Base-by-base conservation (phyloP, 2,888 invertebrate species). In the Endomychus coccineus region DNA sequence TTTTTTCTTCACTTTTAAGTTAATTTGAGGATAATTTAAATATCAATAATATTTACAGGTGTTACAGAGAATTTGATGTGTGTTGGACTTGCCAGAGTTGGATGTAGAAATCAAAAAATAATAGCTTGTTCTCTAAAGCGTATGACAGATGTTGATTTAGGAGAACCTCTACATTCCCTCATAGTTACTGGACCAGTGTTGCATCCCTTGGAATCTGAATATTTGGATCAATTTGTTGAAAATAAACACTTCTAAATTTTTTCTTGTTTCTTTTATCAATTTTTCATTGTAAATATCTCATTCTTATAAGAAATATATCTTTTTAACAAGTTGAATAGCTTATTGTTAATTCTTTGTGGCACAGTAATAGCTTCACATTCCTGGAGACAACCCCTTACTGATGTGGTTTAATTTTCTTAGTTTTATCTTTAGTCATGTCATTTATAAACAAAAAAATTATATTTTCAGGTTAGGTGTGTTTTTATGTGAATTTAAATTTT, bases 191-290 rank as follows among this genome's bases (percentile, higher is more conserved):
- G 86, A 23, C 73, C 80, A 48, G 66, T 69, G 40, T 70, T 95
- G 62, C 97, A 98, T 74, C 91, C 92, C 6, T 66, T 97, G 19
- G 98, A 98, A 71, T 62, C 71, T 35, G 94, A 96, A 62, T 95
- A 87, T 75, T 67, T 97, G 37, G 66, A 72, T 48, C 80, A 82
- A 59, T 86, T 78, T 63, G 71, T 14, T n/a, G n/a, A n/a, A n/a
- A n/a, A n/a, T n/a, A n/a, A n/a, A n/a, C n/a, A n/a, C n/a, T 9
- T 25, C 19, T 19, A 19, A 19, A 19, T 19, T 19, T 7, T 19
- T n/a, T n/a, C n/a, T n/a, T n/a, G n/a, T 5, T 19, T 19, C 7
- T 19, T 7, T 19, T 19, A 19, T 19, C 7, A 19, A 7, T 19
- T 19, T 19, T 7, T 19, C 7, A 19, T 7, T 19, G 6, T 19